phyloP scores from a whole-genome alignment of 2,113 vertebrate species.

The Bos javanicus region DNA sequence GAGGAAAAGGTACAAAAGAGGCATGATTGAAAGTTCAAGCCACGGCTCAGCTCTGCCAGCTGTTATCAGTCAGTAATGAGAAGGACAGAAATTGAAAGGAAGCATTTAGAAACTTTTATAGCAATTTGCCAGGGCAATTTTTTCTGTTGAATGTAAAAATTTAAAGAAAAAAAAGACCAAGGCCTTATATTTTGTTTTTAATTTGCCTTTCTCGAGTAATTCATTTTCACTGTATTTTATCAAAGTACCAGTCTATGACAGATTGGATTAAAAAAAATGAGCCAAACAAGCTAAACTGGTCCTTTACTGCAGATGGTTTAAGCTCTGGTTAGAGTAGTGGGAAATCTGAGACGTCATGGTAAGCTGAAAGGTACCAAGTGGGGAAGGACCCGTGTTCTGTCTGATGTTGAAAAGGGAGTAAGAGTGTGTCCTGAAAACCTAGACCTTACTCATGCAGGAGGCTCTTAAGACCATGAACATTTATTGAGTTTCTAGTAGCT shows the following conservation, averaged over 20 bases:
- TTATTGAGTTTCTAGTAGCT: not conserved
- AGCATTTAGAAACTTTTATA: constrained; percentile 40
- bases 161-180: not conserved
- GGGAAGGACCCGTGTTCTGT: not conserved
- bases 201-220: constrained; percentile 22
- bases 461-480: not conserved
- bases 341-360: not conserved
- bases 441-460: not conserved
- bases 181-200: constrained; percentile 23
- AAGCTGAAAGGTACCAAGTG: not conserved
- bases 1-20: not conserved
- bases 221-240: constrained; percentile 11
- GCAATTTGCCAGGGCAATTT: constrained; percentile 24
- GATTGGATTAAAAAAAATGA: not conserved
- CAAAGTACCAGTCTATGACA: not conserved
- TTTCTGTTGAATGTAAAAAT: constrained; percentile 5
- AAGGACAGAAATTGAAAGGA: constrained; percentile 25
- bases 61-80: not conserved
- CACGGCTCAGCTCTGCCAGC: not conserved
- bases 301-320: not conserved
- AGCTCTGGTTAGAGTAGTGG: not conserved
- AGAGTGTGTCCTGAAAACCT: not conserved
- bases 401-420: not conserved
- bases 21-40: not conserved
- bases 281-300: not conserved